These are phyloP conservation scores for Melozone crissalis DNA, from an alignment of 2,113 vertebrate species.

Conservation along the genomic window DNA sequence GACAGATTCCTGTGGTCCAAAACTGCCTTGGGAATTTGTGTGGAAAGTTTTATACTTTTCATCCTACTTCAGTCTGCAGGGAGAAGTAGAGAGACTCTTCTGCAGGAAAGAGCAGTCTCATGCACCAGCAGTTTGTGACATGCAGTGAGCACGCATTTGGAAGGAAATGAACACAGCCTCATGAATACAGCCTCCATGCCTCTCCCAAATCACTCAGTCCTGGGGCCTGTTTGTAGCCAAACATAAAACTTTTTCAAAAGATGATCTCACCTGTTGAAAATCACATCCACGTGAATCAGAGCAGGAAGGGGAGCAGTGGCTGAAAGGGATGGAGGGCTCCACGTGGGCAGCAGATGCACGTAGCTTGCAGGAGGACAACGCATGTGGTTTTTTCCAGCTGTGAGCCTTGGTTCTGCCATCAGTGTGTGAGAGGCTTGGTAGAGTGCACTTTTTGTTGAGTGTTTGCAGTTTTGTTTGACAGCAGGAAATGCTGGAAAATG, in stretches of 20 bases:
- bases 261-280: background rate
- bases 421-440: background rate
- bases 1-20: background rate
- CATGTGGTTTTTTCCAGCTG: background rate
- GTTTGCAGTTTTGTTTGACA: background rate
- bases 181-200: background rate
- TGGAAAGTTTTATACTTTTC: background rate
- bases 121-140: background rate
- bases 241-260: background rate
- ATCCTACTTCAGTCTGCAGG: background rate
- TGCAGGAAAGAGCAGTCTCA: background rate
- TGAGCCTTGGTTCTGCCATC: background rate
- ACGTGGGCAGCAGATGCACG: constrained; percentile 19
- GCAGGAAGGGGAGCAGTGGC: constrained; percentile 7
- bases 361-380: background rate
- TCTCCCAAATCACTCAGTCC: background rate
- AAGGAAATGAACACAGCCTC: background rate
- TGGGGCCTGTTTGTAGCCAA: background rate
- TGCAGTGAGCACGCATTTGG: background rate
- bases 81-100: background rate
- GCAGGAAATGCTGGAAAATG: background rate
- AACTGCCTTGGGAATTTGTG: background rate
- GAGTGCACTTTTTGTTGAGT: background rate
- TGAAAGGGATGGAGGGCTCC: background rate
- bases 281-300: background rate